phyloP scores from a whole-genome alignment of 2,113 vertebrate species.

The Chaetorhynchus papuensis region DNA sequence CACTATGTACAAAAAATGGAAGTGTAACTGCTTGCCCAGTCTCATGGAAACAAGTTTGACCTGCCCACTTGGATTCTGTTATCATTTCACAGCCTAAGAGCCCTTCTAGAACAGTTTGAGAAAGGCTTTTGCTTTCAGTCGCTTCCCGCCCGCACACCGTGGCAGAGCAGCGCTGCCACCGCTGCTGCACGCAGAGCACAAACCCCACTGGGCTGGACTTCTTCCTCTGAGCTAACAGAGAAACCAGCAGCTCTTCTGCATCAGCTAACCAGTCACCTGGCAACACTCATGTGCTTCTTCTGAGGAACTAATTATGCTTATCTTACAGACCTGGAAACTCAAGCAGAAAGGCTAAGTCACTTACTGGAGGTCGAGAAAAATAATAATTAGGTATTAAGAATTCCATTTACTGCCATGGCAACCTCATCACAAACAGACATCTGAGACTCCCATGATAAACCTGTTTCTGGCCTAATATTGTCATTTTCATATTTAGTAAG shows the following conservation, averaged over 20 bases:
- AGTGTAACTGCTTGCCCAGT: background rate
- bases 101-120: background rate
- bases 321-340: background rate
- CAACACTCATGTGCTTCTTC: background rate
- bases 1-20: background rate
- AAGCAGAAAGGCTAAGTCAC: background rate
- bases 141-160: accelerated
- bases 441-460: background rate
- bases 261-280: background rate
- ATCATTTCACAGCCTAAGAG: background rate
- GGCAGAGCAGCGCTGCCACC: background rate
- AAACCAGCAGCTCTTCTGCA: background rate
- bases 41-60: background rate
- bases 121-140: background rate
- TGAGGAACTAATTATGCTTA: background rate
- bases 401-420: background rate
- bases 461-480: background rate
- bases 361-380: background rate
- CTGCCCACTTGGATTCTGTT: background rate
- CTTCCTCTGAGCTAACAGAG: background rate
- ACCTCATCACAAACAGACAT: background rate
- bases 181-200: background rate
- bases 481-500: background rate
- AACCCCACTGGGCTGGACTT: background rate
- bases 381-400: background rate